Conservation (phyloP, 2,113 vertebrate genomes). For the Campylomormyrus tamandua region DNA sequence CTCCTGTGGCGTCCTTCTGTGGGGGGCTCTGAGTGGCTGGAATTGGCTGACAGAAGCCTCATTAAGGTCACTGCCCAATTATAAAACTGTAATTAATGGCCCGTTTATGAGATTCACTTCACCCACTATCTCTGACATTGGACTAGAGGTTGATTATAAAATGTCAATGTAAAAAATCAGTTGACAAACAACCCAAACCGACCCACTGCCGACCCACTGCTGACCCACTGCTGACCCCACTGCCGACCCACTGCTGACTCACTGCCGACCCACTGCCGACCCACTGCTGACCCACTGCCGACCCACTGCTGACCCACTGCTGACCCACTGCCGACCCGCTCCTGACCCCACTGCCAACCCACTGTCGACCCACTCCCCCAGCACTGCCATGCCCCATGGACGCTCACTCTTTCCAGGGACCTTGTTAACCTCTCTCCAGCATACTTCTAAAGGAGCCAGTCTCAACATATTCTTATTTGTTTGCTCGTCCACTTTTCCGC, state of each 20-base stretch:
- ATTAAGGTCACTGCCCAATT: slow-evolving; percentile 61
- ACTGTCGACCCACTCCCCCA: not conserved
- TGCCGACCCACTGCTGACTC: not conserved
- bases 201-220: not conserved
- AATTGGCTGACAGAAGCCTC: slow-evolving; percentile 51
- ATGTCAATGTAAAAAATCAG: slow-evolving; percentile 38
- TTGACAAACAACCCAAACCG: slow-evolving; percentile 45
- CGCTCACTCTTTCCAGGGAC: not conserved
- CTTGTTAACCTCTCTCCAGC: not conserved
- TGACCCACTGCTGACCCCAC: not conserved
- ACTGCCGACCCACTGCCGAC: not conserved
- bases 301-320: no score
- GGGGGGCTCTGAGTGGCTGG: slow-evolving; percentile 48
- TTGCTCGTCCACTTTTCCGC: not conserved
- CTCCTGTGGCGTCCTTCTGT: not conserved
- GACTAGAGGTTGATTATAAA: slow-evolving; percentile 54
- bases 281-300: not conserved
- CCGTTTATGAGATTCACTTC: slow-evolving; percentile 50
- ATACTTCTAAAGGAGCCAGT: not conserved
- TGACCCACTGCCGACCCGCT: not conserved
- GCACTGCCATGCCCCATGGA: not conserved
- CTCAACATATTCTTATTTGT: not conserved
- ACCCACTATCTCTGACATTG: slow-evolving; percentile 48
- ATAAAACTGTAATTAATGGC: slow-evolving; percentile 62
- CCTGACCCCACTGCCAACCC: no score